These are phyloP conservation scores for Smutsia gigantea DNA, from an alignment of 2,797 vertebrate species.

Conservation along the genomic window DNA sequence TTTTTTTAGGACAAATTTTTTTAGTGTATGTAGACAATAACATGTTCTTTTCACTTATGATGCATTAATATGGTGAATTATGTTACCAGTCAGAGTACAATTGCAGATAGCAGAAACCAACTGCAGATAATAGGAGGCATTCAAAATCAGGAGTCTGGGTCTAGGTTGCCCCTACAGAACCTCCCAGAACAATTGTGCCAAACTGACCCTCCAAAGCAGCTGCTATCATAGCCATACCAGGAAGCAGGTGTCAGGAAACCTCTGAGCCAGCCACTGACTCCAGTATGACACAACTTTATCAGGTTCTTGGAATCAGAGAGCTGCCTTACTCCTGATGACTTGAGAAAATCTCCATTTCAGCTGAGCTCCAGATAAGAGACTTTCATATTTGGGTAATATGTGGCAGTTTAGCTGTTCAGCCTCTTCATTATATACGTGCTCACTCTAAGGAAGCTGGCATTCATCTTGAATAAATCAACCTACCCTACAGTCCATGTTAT, in stretches of 20 bases:
- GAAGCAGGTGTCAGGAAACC: background rate
- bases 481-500: background rate
- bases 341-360: background rate
- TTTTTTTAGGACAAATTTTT: background rate
- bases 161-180: background rate
- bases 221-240: background rate
- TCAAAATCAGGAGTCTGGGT: background rate
- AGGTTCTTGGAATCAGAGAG: background rate
- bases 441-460: background rate
- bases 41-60: background rate
- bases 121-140: background rate
- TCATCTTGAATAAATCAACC: background rate
- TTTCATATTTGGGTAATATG: background rate
- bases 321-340: background rate
- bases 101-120: background rate
- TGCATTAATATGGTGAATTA: background rate
- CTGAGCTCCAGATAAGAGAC: background rate
- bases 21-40: background rate
- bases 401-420: background rate
- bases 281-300: background rate
- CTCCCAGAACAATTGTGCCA: background rate
- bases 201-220: background rate
- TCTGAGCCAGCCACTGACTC: background rate
- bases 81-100: background rate
- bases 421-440: background rate